Evolutionary conservation across 2,113 vertebrate genomes (phyloP).

Genomic region (Castor canadensis): DNA sequence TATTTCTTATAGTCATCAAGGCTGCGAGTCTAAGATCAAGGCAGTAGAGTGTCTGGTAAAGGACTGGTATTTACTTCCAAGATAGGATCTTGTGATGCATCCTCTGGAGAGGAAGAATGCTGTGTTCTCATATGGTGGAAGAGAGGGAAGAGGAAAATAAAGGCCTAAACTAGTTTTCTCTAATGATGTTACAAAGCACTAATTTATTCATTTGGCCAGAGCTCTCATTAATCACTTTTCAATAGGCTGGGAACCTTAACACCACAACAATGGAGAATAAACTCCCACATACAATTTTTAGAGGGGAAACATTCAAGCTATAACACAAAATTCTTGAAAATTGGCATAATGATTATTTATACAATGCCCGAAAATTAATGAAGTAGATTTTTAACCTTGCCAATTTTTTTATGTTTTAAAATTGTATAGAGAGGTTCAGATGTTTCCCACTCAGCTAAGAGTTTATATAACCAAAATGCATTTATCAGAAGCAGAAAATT

Average conservation of each 20-base stretch:
- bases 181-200: neutral
- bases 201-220: neutral
- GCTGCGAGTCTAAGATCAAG: neutral
- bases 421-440: neutral
- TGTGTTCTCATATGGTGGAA: neutral
- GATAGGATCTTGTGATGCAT: neutral
- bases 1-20: neutral
- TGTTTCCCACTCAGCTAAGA: neutral
- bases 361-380: no score
- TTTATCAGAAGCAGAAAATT: neutral
- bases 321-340: no score
- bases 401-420: no score
- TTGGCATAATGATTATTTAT: no score
- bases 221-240: no score
- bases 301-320: no score
- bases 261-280: no score
- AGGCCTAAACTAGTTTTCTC: neutral
- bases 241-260: no score
- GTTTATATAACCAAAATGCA: neutral
- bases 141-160: neutral
- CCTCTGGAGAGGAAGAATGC: neutral
- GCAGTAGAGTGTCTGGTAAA: neutral
- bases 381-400: no score
- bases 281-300: no score
- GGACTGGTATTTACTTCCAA: neutral